A percentile compares a stretch with the other conserved stretches of the same genome.
Evolutionary conservation across 2,797 vertebrate genomes (phyloP).

Genomic region (Pseudochromis fuscus): DNA sequence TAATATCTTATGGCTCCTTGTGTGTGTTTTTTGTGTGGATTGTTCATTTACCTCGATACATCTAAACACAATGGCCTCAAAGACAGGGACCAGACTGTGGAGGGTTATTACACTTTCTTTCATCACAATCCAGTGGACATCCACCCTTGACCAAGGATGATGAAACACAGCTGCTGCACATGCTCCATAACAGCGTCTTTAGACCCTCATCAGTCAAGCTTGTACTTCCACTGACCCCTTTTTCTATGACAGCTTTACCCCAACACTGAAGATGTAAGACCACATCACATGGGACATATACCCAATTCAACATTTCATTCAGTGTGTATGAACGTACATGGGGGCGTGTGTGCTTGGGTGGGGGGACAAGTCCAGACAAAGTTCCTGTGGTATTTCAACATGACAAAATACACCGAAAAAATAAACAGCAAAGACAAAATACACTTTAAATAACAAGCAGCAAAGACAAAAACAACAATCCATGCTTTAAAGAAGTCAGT

Average conservation of each 20-base stretch:
- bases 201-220: slow-evolving; percentile 33
- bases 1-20: neutral
- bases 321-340: neutral
- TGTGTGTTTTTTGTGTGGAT: slow-evolving; percentile 23
- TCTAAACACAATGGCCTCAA: slow-evolving; percentile 38
- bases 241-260: slow-evolving; percentile 7
- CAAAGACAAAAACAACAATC: neutral
- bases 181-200: slow-evolving; percentile 47
- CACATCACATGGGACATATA: neutral
- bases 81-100: slow-evolving; percentile 14
- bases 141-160: slow-evolving; percentile 64
- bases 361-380: neutral
- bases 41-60: slow-evolving; percentile 60
- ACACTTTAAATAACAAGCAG: too few relatives aligned
- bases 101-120: slow-evolving; percentile 45
- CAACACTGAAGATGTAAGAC: slow-evolving; percentile 22
- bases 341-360: too few relatives aligned
- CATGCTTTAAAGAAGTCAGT: slow-evolving; percentile 2
- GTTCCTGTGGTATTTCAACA: neutral
- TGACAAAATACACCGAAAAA: neutral
- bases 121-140: slow-evolving; percentile 43
- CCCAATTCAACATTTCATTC: neutral
- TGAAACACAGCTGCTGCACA: slow-evolving; percentile 59
- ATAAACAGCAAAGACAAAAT: neutral
- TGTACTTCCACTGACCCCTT: slow-evolving; percentile 38